Base-by-base conservation (phyloP, 35 echinoderm and acorn worm genomes). In the Patiria miniata region DNA sequence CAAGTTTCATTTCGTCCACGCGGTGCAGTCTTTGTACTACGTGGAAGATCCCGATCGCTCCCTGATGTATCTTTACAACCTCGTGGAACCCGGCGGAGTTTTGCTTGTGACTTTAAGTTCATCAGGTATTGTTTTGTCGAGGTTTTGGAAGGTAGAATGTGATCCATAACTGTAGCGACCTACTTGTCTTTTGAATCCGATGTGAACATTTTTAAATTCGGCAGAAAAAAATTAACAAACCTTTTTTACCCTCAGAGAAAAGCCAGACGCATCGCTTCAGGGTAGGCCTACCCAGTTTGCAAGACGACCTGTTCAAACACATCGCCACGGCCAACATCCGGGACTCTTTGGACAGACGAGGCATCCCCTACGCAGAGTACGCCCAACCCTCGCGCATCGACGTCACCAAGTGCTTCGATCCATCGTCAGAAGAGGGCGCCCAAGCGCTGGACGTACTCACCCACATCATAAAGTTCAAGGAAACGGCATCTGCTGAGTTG, bases 1-100 rank as follows among this genome's bases (percentile, higher is more conserved):
- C 10, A 91, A 83, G 32, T 91, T 78, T 51, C 87, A 94, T 42
- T 90, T 94, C 37, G 90, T 94, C 52, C 90, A 79, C 68, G 87
- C 92, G 28, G 84, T 85, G 14, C 87, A 94, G 79, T 89, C 87
- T 15, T 9, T 93, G 30, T 93, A 93, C 39, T 89, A 93, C 40
- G 40, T 56, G 21, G 65, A 88, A 15, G 86, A 93, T 47, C 12
- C 23, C 9, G 54, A 87, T 22, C 40, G 77, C 47, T 68, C 85
- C 28, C 50, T 87, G 5, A 51, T 59, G 12, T 87, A 84, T 58
- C 55, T 93, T 28, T 79, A 83, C 39, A 78, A 90, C 57, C 44
- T 42, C n/a, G 36, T 93, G 44, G 87, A 89, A 47, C 86, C 83
- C 9, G 91, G 91, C n/a, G 91, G 91, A 8, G 52, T 93, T 17